Conservation (phyloP, 2,113 vertebrate genomes). For the Herpetotheres cachinnans region DNA sequence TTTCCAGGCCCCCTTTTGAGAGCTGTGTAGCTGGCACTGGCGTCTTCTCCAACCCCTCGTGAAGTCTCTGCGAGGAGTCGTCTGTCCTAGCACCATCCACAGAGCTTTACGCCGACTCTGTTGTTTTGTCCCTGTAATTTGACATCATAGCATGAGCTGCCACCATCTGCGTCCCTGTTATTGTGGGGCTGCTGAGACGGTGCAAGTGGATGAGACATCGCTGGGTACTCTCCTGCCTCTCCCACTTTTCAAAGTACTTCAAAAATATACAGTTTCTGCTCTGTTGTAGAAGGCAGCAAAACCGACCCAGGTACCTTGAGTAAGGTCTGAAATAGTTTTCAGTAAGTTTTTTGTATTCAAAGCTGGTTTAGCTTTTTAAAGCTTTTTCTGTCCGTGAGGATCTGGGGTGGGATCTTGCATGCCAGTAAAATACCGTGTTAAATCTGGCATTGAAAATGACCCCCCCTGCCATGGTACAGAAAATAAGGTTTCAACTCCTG, state of each 20-base stretch:
- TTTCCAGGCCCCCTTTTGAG: not conserved
- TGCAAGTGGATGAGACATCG: not conserved
- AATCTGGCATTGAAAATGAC: not conserved
- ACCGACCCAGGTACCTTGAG: not conserved
- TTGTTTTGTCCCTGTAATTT: not conserved
- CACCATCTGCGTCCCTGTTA: fast-evolving
- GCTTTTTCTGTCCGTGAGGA: not conserved
- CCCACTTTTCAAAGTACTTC: not conserved
- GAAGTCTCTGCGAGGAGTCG: fast-evolving
- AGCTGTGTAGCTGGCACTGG: not conserved
- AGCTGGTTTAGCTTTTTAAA: not conserved
- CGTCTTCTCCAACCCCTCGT: not conserved
- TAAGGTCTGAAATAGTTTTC: not conserved
- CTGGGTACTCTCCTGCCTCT: not conserved
- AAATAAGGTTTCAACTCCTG: not conserved
- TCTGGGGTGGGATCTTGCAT: not conserved
- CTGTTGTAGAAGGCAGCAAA: not conserved
- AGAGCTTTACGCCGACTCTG: not conserved
- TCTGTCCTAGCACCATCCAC: not conserved
- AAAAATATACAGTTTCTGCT: not conserved
- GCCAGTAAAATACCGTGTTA: not conserved
- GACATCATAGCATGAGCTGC: not conserved
- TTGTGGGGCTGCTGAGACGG: fast-evolving
- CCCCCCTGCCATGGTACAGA: not conserved
- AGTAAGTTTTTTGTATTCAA: not conserved